These are phyloP conservation scores for Drosophila engyochracea DNA, from an alignment of 2,888 invertebrate genomes.

Conservation along the genomic window DNA sequence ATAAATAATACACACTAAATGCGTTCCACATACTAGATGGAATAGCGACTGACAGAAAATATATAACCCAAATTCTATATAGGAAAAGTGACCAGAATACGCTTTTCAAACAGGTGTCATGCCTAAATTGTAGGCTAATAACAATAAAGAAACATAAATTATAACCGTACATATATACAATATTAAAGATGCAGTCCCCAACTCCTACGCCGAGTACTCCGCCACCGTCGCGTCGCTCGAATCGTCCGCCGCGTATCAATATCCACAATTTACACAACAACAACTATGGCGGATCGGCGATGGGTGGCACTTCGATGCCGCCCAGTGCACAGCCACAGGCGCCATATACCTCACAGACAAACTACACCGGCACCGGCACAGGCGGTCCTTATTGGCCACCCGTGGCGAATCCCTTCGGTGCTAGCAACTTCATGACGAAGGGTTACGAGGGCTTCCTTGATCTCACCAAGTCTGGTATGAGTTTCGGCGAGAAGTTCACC, in stretches of 20 bases:
- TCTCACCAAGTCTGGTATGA: conserved; percentile 92
- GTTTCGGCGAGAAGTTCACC: conserved; percentile 93
- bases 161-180: not conserved
- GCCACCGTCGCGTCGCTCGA: conserved; percentile 73
- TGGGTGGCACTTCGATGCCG: conserved; percentile 70
- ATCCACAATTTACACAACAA: conserved; percentile 67
- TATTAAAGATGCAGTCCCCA: conserved; percentile 29
- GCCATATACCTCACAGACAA: conserved; percentile 78
- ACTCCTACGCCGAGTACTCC: conserved; percentile 53
- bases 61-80: not conserved
- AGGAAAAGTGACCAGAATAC: conserved; percentile 3
- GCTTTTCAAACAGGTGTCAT: conserved; percentile 3
- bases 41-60: conserved; percentile 5
- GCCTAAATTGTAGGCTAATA: not conserved
- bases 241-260: conserved; percentile 83
- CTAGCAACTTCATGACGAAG: conserved; percentile 92
- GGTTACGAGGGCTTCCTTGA: conserved; percentile 92
- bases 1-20: conserved; percentile 25
- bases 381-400: conserved; percentile 84
- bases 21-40: conserved; percentile 13
- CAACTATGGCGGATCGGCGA: conserved; percentile 55
- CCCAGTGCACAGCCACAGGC: conserved; percentile 72
- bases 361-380: conserved; percentile 52
- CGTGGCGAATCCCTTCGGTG: conserved; percentile 86
- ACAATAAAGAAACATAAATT: not conserved